Conservation (phyloP, 2,113 vertebrate species). For the Coryphaenoides rupestris region DNA sequence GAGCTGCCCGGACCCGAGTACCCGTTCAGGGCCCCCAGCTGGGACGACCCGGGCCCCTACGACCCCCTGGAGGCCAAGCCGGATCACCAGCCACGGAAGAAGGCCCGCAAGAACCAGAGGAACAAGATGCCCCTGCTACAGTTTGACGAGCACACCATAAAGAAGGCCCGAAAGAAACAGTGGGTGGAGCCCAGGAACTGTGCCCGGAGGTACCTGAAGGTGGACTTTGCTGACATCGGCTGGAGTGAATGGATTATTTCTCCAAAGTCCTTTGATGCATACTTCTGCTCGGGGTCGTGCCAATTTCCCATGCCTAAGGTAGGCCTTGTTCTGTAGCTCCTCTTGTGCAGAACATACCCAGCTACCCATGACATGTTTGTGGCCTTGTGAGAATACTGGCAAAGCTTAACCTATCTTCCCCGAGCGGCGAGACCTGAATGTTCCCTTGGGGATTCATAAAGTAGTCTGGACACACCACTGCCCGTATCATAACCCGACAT, state of each 20-base stretch:
- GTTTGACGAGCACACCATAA: conserved; percentile 92
- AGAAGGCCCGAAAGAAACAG: conserved; percentile 90
- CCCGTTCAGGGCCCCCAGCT: conserved; percentile 72
- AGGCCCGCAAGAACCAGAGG: conserved; percentile 78
- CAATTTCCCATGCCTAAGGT: conserved; percentile 99
- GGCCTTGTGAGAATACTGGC: too few species aligned
- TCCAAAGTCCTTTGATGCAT: conserved; percentile 93
- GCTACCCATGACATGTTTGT: neutral
- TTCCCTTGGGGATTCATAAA: too few species aligned
- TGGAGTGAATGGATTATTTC: conserved; percentile 99
- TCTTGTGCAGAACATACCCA: neutral
- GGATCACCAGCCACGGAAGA: conserved; percentile 78
- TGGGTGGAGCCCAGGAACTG: conserved; percentile 89
- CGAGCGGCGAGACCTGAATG: too few species aligned
- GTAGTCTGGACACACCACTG: too few species aligned
- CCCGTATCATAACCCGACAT: too few species aligned
- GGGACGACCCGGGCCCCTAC: conserved; percentile 81
- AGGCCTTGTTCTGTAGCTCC: conserved; percentile 24
- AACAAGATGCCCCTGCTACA: conserved; percentile 85
- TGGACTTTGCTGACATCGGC: conserved; percentile 97
- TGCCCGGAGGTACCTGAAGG: conserved; percentile 88
- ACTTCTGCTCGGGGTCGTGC: conserved; percentile 94
- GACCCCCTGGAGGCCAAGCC: conserved; percentile 75
- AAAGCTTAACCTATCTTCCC: too few species aligned
- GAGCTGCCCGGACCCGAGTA: conserved; percentile 89